Evolutionary conservation across 1,140 invertebrate genomes (phyloP).

Genomic region (Pogonognathellus flavescens): DNA sequence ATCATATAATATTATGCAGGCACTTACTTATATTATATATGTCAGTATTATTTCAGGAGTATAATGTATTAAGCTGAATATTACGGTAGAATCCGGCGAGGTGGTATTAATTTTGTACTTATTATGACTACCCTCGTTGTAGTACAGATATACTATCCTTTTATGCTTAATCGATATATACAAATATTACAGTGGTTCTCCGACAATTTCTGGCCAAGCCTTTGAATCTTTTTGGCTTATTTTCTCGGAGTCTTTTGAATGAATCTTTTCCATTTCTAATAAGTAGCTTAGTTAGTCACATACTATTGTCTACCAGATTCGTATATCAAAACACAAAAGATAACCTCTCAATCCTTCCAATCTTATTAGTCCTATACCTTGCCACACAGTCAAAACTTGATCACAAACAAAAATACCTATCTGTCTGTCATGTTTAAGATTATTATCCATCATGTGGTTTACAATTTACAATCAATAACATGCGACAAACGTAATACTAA

Average conservation of each 20-base stretch:
- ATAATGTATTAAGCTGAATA: too few species aligned
- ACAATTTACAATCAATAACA: too few species aligned
- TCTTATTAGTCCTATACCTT: constrained; percentile 37
- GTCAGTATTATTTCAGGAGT: too few species aligned
- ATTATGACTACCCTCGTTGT: neutral
- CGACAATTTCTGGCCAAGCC: neutral
- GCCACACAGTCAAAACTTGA: constrained; percentile 11
- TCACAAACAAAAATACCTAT: constrained; percentile 15
- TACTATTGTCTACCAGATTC: neutral
- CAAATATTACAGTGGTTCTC: neutral
- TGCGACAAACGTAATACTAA: too few species aligned
- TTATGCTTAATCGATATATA: neutral
- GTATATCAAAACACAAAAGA: constrained; percentile 26
- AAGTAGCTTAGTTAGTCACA: constrained; percentile 47
- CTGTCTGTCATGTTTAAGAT: neutral
- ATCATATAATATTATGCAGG: too few species aligned
- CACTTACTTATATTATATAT: too few species aligned
- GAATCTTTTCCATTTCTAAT: constrained; percentile 25
- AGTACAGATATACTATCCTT: neutral
- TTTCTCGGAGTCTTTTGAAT: constrained; percentile 24
- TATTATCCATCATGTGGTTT: too few species aligned
- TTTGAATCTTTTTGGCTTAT: neutral
- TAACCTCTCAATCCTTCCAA: constrained; percentile 46
- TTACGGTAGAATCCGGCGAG: too few species aligned
- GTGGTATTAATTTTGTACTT: neutral